Evolutionary conservation across 2,888 invertebrate species (phyloP), one percentile per base, ranked within the genome.

Genomic region (Dicyrtoma fusca): DNA sequence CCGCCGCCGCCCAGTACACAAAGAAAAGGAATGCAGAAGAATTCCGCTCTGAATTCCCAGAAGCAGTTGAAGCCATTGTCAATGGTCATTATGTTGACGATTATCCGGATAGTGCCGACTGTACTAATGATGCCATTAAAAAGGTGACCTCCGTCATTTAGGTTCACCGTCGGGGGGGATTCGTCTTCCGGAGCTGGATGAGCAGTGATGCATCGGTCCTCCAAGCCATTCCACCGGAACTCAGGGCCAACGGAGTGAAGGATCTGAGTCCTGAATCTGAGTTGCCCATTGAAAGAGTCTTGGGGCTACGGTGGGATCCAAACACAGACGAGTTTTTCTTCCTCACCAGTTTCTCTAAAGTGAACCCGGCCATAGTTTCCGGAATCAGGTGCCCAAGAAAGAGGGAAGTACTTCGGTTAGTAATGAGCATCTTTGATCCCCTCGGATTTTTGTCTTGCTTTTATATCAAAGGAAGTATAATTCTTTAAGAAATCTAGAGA

Each of bases 401-500:
- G 65, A 51, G 81, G 23, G 72, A 75, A 19, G 47, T 81, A 34
- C 62, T 81, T 6, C 72, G 70, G 13, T 25, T 73, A 10, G 70
- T 82, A 3, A 82, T 81, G 64, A 74, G 72, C 0, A 13, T 81
- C 1, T 83, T 79, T 69, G 82, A 83, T 70, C 82, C 83, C 0
- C 55, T 82, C 11, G 82, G 82, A 62, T 76, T 82, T 57, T 17
- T 81, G 1, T 69, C 74, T 13, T 81, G 79, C 3, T 73, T 77
- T 14, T 69, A 73, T 1, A 70, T 82, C 0, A 69, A 75, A 14
- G 78, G 74, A 1, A 82, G 82, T 42, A 70, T 82, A 2, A 57
- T 82, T 11, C 51, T 82, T 4, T 82, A 82, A 71, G 64, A 79
- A 25, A 70, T 81, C 10, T 82, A 82, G 82, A 66, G 73, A 44